Base-by-base conservation (phyloP, 1,140 invertebrate species). In the Macrobrachium nipponense region DNA sequence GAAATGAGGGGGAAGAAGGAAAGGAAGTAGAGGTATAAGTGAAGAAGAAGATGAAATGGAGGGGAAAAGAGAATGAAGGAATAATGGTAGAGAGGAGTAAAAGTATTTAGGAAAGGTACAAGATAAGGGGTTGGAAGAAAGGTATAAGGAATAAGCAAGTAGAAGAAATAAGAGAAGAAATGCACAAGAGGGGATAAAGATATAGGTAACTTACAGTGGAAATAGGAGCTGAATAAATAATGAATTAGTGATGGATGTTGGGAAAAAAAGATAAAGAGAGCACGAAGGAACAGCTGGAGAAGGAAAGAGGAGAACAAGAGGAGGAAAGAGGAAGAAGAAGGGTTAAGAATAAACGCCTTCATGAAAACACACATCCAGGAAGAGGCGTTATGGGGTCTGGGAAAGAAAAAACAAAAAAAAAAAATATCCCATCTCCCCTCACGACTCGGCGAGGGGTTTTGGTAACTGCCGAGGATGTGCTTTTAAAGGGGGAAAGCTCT, bases 301-400 rank as follows among this genome's bases (percentile, higher is more conserved):
- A 51, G 44, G 20, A 18, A 77, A 18, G 75, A 77, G 75, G 75
- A 77, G 75, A 60, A 51, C 8, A 77, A 58, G 18, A 60, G 51
- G 75, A 77, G 75, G 75, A 77, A 58, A 23, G 23, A 51, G 75
- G 59, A 58, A 20, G 59, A 58, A 20, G 27, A 12, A 76, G 73
- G 78, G 51, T 36, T 15, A 43, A 61, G 62, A n/a, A 36, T 60
- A 44, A 62, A 60, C 20, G 78, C 27, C 27, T 36, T 36, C 27
- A 36, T 36, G 27, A 36, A 36, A 36, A 36, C 27, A 36, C 27
- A 36, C 27, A 36, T 36, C 27, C 27, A 73, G 72, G 72, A 36
- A 51, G 27, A 73, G 36, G 36, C 43, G 72, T 36, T 44, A 27
- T 36, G 58, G 72, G 72, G 51, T 27, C 36, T 44, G 72, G 27